phyloP scores from a whole-genome alignment of 2,888 invertebrate species.

The Argyresthia albistria region DNA sequence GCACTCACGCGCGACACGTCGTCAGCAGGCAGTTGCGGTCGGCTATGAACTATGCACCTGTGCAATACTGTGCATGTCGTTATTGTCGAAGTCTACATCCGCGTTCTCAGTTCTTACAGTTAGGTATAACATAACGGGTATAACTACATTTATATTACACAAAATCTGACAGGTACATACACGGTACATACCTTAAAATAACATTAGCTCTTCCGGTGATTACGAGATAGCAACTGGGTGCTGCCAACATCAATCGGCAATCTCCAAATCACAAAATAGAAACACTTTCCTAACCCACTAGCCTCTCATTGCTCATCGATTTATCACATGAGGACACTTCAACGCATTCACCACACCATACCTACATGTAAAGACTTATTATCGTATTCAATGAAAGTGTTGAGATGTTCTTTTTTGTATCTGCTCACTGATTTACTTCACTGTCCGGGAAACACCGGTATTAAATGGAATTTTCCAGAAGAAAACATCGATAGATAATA shows the following conservation, averaged over 20 bases:
- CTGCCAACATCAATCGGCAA: slow-evolving; percentile 34
- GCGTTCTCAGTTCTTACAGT: no score
- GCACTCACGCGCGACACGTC: no score
- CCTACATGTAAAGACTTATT: slow-evolving; percentile 47
- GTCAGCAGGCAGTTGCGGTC: no score
- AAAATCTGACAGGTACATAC: not conserved
- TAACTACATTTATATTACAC: no score
- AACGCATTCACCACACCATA: slow-evolving; percentile 31
- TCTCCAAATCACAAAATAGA: not conserved
- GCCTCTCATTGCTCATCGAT: slow-evolving; percentile 16
- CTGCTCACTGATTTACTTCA: slow-evolving; percentile 18
- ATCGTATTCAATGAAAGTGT: slow-evolving; percentile 45
- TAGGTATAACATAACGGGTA: no score
- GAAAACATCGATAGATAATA: slow-evolving; percentile 42
- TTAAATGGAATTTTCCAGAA: slow-evolving; percentile 30
- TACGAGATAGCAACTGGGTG: no score
- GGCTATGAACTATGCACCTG: no score
- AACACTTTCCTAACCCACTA: not conserved
- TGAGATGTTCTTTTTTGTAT: not conserved
- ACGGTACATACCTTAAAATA: slow-evolving; percentile 59
- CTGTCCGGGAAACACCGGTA: slow-evolving; percentile 22
- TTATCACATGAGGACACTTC: slow-evolving; percentile 27
- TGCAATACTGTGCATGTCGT: no score
- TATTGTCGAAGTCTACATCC: no score
- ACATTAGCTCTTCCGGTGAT: slow-evolving; percentile 62